A percentile compares a stretch with the other conserved stretches of the same genome.
Conservation (phyloP, 2,113 vertebrate genomes). For the Podarcis raffonei region DNA sequence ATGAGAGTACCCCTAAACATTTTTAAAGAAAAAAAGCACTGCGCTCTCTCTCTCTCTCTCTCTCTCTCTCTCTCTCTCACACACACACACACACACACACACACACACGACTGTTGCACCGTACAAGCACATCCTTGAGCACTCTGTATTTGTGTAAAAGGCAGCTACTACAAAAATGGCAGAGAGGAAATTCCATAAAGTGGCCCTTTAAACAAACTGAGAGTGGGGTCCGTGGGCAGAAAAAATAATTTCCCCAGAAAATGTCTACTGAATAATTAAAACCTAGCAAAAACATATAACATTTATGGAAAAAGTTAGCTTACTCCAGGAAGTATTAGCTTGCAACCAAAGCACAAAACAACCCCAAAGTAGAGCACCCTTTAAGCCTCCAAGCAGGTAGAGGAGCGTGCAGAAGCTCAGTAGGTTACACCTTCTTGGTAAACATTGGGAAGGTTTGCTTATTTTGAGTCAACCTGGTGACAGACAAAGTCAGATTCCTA, state of each 20-base stretch:
- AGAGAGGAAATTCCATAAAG: background rate
- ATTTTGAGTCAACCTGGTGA: background rate
- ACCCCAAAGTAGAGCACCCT: too few relatives aligned
- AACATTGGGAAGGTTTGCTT: background rate
- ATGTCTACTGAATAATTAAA: background rate
- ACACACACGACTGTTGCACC: too few relatives aligned
- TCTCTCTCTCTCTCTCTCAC: too few relatives aligned
- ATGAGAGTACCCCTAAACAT: too few relatives aligned
- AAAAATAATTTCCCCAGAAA: background rate
- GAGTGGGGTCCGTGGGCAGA: background rate
- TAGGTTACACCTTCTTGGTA: background rate
- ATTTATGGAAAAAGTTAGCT: background rate
- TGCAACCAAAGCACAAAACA: background rate
- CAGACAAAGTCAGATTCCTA: background rate
- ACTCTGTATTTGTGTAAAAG: too few relatives aligned
- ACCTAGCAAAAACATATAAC: background rate
- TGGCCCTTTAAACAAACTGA: background rate
- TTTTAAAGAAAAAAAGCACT: too few relatives aligned
- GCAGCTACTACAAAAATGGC: background rate
- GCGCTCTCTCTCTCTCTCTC: too few relatives aligned
- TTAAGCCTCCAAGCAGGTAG: background rate
- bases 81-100: too few relatives aligned
- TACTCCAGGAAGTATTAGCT: background rate
- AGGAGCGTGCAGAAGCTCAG: background rate
- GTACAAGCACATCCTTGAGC: too few relatives aligned